Base-by-base conservation (phyloP, 2,888 invertebrate species). In the Latheticus oryzae region DNA sequence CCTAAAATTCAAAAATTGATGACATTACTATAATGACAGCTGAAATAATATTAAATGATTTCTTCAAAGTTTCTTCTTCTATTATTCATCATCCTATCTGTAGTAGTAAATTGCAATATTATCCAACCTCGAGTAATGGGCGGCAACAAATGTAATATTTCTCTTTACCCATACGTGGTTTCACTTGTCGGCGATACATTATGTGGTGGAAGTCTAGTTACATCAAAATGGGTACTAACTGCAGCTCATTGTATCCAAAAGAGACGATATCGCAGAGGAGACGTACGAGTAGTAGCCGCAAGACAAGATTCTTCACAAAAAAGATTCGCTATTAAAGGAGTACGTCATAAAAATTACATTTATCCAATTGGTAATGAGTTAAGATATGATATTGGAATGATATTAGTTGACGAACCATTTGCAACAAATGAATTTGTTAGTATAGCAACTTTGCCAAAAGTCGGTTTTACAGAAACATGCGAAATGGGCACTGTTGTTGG, bases 191-290 rank as follows among this genome's bases (percentile, higher is more conserved):
- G 16, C 4, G 5, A 16, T 16, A 3, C 7, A 3, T n/a, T 16
- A 2, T 35, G 35, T 16, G 17, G 35, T 2, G 35, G 35, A n/a
- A 35, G 5, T 16, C 2, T 35, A 9, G n/a, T 35, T 4, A 35
- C 15, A n/a, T 8, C 17, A 5, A 15, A 35, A 16, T 16, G 16
- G 35, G n/a, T 1, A 7, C 5, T 35, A n/a, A 35, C 35, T 3
- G 15, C 35, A n/a, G 35, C 35, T n/a, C 35, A 35, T 35, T 35
- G 35, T 8, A 16, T 35, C 5, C 2, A 35, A 4, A 1, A 3
- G 2, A 2, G 1, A 4, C 2, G 5, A 3, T 16, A 16, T 5
- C 0, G n/a, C 2, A 35, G 8, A 2, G 4, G 8, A 3, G 8
- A 16, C 3, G n/a, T n/a, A 8, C n/a, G 2, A 2, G 17, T 35